Base-by-base conservation (phyloP, 2,797 vertebrate genomes). In the Toxotes lorentzi region DNA sequence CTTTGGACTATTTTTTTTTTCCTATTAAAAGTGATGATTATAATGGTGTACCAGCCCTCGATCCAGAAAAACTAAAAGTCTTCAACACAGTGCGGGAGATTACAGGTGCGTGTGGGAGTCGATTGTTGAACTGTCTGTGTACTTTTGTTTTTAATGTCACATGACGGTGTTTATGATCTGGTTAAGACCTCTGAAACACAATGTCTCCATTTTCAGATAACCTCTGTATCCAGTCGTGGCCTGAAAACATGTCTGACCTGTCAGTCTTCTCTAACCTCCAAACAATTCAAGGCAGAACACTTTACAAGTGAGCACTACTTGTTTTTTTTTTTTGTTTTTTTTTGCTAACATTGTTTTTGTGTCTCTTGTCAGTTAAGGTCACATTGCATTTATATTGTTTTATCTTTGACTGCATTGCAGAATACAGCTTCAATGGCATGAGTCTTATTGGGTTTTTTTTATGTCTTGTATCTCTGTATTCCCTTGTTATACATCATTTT, bases 11-110 rank as follows among this genome's bases (percentile, higher is more conserved):
- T 53, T 50, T 72, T n/a, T 61, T 17, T 60, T 21, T 59, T 17
- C 60, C 27, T 66, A 1, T 48, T 60, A 16, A 74, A 79, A 93
- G 93, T 58, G 94, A 94, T 30, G 8, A 70, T 0, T 99, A 95
- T 93, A 95, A 95, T 7, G 90, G 90, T 1, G 94, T 99, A 35
- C 92, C 96, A 7, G 91, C 96, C 21, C 94, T 99, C 35, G 95
- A 98, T 79, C 97, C 98, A 0, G 96, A 97, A 86, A 99, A 99
- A 78, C 96, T 99, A 62, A 97, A 95, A 57, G 93, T 98, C 78
- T 99, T 99, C 90, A 94, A 87, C 79, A 97, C 97, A 0, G 97
- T 99, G 76, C 92, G 89, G 69, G 97, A 99, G 92, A 99, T 99
- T 75, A 99, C 97, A 89, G 97, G 97, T 98, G 74, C 58, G 83